Evolutionary conservation across 2,888 invertebrate species (phyloP), one percentile per base, ranked within the genome.

Genomic region (Melieria picta): DNA sequence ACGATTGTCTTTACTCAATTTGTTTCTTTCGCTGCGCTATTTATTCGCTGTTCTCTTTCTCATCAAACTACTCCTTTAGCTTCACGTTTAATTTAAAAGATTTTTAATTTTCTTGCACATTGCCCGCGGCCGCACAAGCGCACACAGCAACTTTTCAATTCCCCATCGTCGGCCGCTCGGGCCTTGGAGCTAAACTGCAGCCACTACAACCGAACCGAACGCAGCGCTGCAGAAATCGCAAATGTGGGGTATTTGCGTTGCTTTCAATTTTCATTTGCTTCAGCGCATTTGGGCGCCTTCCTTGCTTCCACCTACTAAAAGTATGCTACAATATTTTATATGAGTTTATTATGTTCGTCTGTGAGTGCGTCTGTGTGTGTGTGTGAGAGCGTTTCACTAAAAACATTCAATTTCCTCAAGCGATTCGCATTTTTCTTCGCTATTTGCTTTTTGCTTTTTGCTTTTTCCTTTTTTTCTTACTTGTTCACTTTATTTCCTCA

Each of bases 371-470:
- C 2, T 52, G 5, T 52, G 4, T 9, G 5, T 52, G 6, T 30
- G 46, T 57, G 46, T 57, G 11, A 43, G 46, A n/a, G 62, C 30
- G 42, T n/a, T 16, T n/a, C 43, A 10, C 81, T 79, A 77, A 77
- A 80, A 81, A 80, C 80, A 80, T 79, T 82, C 81, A 82, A 80
- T 81, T 82, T 82, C 80, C 82, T 80, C 79, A 76, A 80, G 82
- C 81, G 79, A 78, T 82, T 82, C 81, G 81, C 81, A 79, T 80
- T 78, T 78, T 46, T 9, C 48, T 61, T 45, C 11, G 42, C 13
- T 61, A 11, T 60, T 6, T 60, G 58, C 42, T 61, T 4, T 4
- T 16, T 67, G 11, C 10, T 10, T 13, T 7, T 6, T 16, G n/a
- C n/a, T 61, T 4, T 4, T 16, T 67, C 11, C 10, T 10, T 13